phyloP scores from a whole-genome alignment of 2,797 vertebrate species.

The Myotis planiceps region DNA sequence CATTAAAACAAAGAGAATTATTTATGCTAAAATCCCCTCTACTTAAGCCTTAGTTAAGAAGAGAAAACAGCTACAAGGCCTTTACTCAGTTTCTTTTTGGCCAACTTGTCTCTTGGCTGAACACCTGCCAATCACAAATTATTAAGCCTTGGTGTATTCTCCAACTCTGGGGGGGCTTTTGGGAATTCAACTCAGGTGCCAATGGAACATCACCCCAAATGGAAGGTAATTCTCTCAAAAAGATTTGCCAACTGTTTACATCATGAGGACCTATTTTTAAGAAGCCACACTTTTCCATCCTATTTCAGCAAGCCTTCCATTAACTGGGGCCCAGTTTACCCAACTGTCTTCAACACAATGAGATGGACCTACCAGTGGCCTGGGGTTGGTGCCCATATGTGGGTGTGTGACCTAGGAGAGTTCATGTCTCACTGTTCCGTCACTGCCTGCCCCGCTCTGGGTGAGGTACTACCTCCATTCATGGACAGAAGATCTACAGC shows the following conservation, averaged over 20 bases:
- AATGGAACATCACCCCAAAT: not conserved
- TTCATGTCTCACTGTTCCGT: not conserved
- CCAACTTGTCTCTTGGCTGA: not conserved
- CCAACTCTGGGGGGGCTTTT: not conserved
- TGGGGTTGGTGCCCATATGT: not conserved
- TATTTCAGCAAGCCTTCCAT: not conserved
- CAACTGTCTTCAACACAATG: too few relatives aligned
- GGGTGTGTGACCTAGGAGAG: not conserved
- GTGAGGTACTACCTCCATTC: rapidly evolving
- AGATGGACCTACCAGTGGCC: not conserved
- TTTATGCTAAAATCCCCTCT: not conserved
- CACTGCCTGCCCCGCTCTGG: not conserved
- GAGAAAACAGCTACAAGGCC: not conserved
- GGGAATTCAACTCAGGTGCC: not conserved
- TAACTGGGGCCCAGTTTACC: not conserved
- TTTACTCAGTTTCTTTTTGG: not conserved
- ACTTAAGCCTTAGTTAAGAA: not conserved
- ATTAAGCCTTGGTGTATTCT: not conserved
- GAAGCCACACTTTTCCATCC: not conserved
- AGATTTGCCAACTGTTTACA: not conserved
- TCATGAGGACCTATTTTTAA: not conserved
- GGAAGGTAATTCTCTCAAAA: not conserved
- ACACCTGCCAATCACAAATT: not conserved
- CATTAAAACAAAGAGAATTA: not conserved
- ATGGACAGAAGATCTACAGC: rapidly evolving